Evolutionary conservation across 1,140 invertebrate species (phyloP).

Genomic region (Eumeta japonica): DNA sequence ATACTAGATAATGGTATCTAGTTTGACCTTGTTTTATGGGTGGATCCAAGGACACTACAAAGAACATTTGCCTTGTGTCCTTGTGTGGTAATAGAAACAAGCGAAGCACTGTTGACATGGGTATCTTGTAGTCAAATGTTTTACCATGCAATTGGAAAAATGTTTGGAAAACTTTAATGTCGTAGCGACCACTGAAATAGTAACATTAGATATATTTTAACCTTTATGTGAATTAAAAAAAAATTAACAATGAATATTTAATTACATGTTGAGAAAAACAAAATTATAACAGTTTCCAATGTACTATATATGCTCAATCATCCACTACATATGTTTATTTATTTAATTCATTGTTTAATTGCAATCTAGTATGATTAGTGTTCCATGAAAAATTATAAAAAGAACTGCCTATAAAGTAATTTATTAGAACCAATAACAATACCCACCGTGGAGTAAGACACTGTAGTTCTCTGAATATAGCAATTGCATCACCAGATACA

Average conservation of each 20-base stretch:
- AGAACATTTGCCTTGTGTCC: slow-evolving; percentile 97
- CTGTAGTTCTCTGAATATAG: slow-evolving; percentile 94
- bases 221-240: slow-evolving; percentile 4
- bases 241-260: slow-evolving; percentile 1
- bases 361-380: too few relatives aligned
- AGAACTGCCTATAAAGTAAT: too few relatives aligned
- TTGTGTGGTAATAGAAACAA: slow-evolving; percentile 96
- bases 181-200: slow-evolving; percentile 90
- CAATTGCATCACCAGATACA: slow-evolving; percentile 95
- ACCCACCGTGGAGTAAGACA: slow-evolving; percentile 93
- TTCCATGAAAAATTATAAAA: too few relatives aligned
- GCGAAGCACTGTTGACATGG: slow-evolving; percentile 91
- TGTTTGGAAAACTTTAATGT: slow-evolving; percentile 96
- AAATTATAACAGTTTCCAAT: too few relatives aligned
- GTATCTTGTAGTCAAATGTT: slow-evolving; percentile 99
- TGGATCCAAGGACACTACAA: slow-evolving; percentile 97
- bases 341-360: too few relatives aligned
- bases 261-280: too few relatives aligned
- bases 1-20: slow-evolving; percentile 90
- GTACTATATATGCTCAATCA: too few relatives aligned
- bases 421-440: too few relatives aligned
- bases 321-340: too few relatives aligned
- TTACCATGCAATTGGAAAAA: slow-evolving; percentile 99
- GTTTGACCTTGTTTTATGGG: slow-evolving; percentile 99
- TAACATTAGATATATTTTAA: too few relatives aligned